phyloP scores from a whole-genome alignment of 2,113 vertebrate species.

The Nesoenas mayeri region DNA sequence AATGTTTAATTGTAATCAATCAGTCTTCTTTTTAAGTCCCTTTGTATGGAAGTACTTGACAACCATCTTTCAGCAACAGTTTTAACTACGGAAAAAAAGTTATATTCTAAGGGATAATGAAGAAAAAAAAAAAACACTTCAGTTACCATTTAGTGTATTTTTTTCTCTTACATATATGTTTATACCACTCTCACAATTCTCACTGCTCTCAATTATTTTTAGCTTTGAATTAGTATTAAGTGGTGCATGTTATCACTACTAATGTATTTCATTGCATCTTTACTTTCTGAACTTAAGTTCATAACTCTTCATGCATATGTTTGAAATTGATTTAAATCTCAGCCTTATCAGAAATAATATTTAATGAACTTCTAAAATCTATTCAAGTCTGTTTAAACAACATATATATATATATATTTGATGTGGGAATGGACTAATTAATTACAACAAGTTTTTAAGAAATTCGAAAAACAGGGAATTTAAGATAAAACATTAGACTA shows the following conservation, averaged over 20 bases:
- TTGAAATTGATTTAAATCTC: constrained; percentile 9
- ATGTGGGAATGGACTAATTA: not conserved
- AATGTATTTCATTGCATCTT: not conserved
- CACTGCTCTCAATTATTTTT: not conserved
- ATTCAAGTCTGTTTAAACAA: not conserved
- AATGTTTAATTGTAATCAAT: not conserved
- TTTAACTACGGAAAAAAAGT: not conserved
- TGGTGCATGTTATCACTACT: not conserved
- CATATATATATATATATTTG: not conserved
- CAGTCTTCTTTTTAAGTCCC: not conserved
- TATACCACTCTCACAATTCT: not conserved
- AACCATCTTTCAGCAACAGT: not conserved
- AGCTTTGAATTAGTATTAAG: not conserved
- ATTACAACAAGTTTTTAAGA: not conserved
- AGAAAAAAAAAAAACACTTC: not conserved
- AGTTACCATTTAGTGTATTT: not conserved
- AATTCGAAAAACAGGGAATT: not conserved
- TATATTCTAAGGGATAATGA: not conserved
- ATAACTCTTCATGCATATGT: not conserved
- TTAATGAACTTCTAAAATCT: not conserved
- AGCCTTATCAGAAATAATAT: not conserved
- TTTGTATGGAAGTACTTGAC: not conserved
- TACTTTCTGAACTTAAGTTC: not conserved
- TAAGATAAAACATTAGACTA: not conserved
- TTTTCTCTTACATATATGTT: not conserved